A percentile compares a stretch with the other conserved stretches of the same genome.
Conservation (phyloP, 2,113 vertebrate species). For the Nycticryphes semicollaris region DNA sequence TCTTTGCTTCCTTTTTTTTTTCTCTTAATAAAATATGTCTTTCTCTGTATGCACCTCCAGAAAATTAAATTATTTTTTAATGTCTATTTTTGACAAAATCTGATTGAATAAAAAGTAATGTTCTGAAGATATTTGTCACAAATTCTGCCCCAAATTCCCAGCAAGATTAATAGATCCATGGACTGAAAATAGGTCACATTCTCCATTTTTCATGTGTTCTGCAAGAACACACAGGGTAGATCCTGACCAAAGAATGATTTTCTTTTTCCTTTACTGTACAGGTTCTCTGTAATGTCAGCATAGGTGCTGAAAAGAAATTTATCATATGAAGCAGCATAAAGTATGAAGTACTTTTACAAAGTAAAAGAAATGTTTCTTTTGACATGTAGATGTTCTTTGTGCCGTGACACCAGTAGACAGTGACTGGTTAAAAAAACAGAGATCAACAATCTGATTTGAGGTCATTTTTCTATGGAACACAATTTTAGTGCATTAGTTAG, state of each 20-base stretch:
- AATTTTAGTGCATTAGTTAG: neutral
- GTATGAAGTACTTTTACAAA: neutral
- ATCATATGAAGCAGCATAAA: neutral
- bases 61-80: neutral
- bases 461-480: neutral
- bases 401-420: neutral
- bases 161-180: neutral
- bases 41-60: neutral
- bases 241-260: neutral
- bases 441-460: neutral
- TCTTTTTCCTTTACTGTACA: neutral
- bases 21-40: neutral
- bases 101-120: neutral
- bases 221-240: neutral
- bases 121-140: neutral
- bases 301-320: neutral
- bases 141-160: neutral
- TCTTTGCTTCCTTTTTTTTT: neutral
- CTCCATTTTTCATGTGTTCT: neutral
- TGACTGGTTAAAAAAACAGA: neutral
- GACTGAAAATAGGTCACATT: neutral
- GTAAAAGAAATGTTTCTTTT: neutral
- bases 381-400: neutral
- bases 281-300: neutral
- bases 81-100: neutral